Percentiles rank a stretch among this genome's conserved stretches.
phyloP scores from a whole-genome alignment of 1,140 invertebrate genomes.

The Dendrolimus punctatus region DNA sequence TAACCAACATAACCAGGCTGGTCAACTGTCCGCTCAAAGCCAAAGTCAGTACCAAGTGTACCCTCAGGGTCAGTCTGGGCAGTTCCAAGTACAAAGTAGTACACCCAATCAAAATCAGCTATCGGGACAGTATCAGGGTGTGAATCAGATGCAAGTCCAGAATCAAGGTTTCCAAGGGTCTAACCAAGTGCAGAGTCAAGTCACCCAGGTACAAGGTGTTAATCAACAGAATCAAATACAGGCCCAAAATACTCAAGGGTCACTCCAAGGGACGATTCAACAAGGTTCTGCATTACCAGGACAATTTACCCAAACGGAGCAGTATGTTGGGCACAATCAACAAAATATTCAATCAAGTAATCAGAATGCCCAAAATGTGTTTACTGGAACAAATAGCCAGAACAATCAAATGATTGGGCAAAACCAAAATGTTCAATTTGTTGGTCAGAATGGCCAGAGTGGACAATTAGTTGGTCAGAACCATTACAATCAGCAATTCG shows the following conservation, averaged over 20 bases:
- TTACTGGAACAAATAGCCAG: too few species aligned
- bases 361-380: constrained; percentile 13
- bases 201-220: not conserved
- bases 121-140: constrained; percentile 10
- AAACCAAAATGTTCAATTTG: not conserved
- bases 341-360: constrained; percentile 1
- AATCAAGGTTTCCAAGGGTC: constrained; percentile 13
- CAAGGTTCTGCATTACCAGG: not conserved
- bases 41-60: constrained; percentile 34
- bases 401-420: too few species aligned
- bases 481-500: constrained; percentile 3
- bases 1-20: constrained; percentile 16
- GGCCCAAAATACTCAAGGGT: constrained; percentile 8
- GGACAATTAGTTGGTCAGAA: constrained; percentile 8
- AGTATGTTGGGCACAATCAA: constrained; percentile 5
- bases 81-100: constrained; percentile 2
- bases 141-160: constrained; percentile 21
- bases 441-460: constrained; percentile 16
- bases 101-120: constrained; percentile 8
- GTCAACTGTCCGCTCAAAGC: constrained; percentile 13
- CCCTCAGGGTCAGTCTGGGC: constrained; percentile 22
- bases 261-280: constrained; percentile 6
- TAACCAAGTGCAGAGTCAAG: constrained; percentile 16
- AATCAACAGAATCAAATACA: constrained; percentile 17
- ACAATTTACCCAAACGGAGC: constrained; percentile 9